Evolutionary conservation across 1,140 invertebrate genomes (phyloP).

Genomic region (Zaprionus camerounensis): DNA sequence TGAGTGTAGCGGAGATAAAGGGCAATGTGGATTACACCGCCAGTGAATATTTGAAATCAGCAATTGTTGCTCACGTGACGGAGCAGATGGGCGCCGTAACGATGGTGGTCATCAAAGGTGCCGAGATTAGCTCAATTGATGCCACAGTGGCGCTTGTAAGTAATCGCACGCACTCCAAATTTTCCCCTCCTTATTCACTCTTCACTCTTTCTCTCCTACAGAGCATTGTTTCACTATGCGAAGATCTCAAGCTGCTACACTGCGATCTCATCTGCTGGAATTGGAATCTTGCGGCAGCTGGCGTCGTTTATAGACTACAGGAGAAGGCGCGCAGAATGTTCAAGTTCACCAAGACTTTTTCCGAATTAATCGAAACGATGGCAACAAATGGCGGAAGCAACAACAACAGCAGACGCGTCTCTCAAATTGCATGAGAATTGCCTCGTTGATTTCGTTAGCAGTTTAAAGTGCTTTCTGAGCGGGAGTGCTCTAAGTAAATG

Average conservation of each 20-base stretch:
- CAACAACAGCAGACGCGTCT: conserved; percentile 18
- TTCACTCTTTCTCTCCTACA: conserved; percentile 11
- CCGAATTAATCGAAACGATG: conserved; percentile 56
- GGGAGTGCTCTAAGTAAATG: background rate
- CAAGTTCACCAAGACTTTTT: conserved; percentile 61
- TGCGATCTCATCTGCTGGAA: conserved; percentile 82
- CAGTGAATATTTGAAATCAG: conserved; percentile 74
- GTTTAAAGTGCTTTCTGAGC: background rate
- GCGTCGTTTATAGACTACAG: conserved; percentile 76
- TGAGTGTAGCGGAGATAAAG: conserved; percentile 59
- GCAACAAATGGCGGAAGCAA: conserved; percentile 24
- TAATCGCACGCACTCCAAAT: background rate
- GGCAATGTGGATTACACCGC: conserved; percentile 74
- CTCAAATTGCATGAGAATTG: conserved; percentile 30
- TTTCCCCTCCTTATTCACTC: background rate
- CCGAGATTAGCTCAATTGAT: conserved; percentile 87
- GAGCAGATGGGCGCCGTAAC: conserved; percentile 24
- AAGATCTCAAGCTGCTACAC: conserved; percentile 65
- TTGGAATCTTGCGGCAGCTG: conserved; percentile 73
- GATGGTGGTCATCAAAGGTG: conserved; percentile 87
- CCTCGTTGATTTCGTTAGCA: conserved; percentile 22
- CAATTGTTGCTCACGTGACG: conserved; percentile 63
- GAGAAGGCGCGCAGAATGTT: conserved; percentile 67
- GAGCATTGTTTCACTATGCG: conserved; percentile 71
- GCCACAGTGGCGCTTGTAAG: conserved; percentile 87